These are phyloP conservation scores for Eupleurogrammus muticus DNA, from an alignment of 2,797 vertebrate species.

Conservation along the genomic window DNA sequence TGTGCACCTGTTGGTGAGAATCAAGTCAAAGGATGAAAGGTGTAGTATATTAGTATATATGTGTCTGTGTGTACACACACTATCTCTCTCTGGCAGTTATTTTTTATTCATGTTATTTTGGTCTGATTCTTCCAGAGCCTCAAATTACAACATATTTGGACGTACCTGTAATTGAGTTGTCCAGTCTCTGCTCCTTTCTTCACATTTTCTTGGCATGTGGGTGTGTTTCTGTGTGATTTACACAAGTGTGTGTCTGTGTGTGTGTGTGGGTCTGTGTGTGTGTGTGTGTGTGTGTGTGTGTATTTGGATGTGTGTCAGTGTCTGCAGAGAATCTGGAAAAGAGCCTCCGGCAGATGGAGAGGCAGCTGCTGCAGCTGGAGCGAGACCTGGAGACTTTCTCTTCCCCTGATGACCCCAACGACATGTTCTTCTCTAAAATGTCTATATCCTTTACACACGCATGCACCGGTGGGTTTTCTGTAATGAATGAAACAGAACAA, in stretches of 20 bases:
- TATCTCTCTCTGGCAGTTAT: constrained; percentile 31
- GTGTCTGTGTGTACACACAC: constrained; percentile 41
- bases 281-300: constrained; percentile 41
- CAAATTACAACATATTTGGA: constrained; percentile 55
- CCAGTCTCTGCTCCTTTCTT: constrained; percentile 45
- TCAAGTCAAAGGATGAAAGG: constrained; percentile 31
- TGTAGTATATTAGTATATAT: neutral
- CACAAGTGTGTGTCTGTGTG: constrained; percentile 46
- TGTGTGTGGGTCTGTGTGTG: constrained; percentile 41
- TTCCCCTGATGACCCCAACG: constrained; percentile 89
- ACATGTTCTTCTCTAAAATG: constrained; percentile 97
- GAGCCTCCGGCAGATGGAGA: constrained; percentile 96
- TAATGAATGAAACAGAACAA: constrained; percentile 23
- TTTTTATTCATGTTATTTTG: constrained; percentile 27
- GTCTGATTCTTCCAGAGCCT: constrained; percentile 31
- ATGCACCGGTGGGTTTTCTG: constrained; percentile 17
- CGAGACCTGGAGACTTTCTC: constrained; percentile 96
- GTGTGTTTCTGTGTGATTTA: constrained; percentile 46
- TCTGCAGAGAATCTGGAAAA: constrained; percentile 98
- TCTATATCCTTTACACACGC: constrained; percentile 93
- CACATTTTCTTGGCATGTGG: constrained; percentile 33
- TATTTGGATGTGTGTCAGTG: constrained; percentile 84
- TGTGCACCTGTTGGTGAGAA: constrained; percentile 56
- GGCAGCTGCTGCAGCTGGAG: constrained; percentile 95
- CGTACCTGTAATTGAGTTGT: constrained; percentile 64